phyloP scores from a whole-genome alignment of 2,888 invertebrate genomes.

The Pristionchus entomophagus region DNA sequence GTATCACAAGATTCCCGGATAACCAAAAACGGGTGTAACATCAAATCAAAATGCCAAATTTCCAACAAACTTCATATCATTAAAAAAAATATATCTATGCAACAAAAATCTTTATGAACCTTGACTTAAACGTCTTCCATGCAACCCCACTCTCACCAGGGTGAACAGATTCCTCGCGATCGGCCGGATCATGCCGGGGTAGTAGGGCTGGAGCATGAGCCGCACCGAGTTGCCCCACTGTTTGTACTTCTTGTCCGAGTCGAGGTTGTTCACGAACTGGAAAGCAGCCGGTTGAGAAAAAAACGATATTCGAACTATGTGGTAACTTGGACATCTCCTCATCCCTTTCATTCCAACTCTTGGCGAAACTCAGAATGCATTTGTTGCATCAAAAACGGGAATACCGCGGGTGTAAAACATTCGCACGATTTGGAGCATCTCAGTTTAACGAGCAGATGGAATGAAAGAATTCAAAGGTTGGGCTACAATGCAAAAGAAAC shows the following conservation, averaged over 20 bases:
- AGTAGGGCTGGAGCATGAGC: slow-evolving; percentile 94
- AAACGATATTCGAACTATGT: too few relatives aligned
- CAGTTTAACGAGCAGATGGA: too few relatives aligned
- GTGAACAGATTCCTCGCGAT: slow-evolving; percentile 79
- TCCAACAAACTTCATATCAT: background rate
- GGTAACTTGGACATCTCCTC: too few relatives aligned
- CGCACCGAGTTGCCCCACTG: slow-evolving; percentile 91
- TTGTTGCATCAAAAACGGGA: too few relatives aligned
- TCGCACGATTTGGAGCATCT: too few relatives aligned
- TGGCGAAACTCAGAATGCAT: too few relatives aligned
- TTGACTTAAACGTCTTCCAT: background rate
- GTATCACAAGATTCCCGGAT: too few relatives aligned
- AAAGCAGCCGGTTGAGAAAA: too few relatives aligned
- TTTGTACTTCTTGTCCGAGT: slow-evolving; percentile 85
- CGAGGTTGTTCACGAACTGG: slow-evolving; percentile 94
- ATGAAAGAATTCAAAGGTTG: too few relatives aligned
- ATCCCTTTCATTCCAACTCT: too few relatives aligned
- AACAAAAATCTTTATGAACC: background rate
- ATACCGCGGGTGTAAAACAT: too few relatives aligned
- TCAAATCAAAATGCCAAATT: background rate
- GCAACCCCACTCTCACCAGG: slow-evolving; percentile 81
- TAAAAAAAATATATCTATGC: background rate
- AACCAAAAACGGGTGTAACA: background rate
- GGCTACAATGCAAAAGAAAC: too few relatives aligned
- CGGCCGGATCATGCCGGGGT: slow-evolving; percentile 93